These are phyloP conservation scores for Leptodactylus fuscus DNA, from an alignment of 2,113 vertebrate genomes.

Conservation along the genomic window DNA sequence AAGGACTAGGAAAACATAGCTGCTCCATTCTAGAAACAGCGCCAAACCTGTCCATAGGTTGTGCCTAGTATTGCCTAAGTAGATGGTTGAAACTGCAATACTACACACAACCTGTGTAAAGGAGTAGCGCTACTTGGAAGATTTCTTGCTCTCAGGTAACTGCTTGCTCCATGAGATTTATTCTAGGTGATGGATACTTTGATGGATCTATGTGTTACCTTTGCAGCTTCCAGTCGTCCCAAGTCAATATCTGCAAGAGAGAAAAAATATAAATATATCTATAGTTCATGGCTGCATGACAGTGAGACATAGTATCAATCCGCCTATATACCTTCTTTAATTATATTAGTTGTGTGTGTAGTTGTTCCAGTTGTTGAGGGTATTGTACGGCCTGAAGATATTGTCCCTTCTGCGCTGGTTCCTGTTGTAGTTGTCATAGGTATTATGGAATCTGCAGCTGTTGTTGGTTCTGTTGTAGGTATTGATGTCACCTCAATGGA, in stretches of 20 bases:
- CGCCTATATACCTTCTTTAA: not conserved
- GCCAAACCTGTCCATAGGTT: too few species aligned
- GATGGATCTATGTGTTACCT: conserved; percentile 10
- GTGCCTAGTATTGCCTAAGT: too few species aligned
- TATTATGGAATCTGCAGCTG: too few species aligned
- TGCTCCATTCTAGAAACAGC: too few species aligned
- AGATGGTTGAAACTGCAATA: too few species aligned
- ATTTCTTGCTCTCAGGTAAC: too few species aligned
- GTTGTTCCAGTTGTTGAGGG: not conserved
- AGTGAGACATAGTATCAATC: not conserved
- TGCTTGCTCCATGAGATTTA: too few species aligned
- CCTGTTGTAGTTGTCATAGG: not conserved
- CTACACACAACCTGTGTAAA: too few species aligned
- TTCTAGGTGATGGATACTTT: too few species aligned
- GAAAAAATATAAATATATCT: not conserved
- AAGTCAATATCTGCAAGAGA: not conserved
- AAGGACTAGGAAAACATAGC: too few species aligned
- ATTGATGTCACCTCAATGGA: not conserved
- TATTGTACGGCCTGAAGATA: not conserved
- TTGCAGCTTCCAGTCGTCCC: not conserved
- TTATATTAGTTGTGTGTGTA: not conserved
- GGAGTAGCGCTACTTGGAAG: too few species aligned
- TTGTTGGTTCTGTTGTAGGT: not conserved
- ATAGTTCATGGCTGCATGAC: not conserved
- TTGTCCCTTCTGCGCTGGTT: not conserved